phyloP scores from a whole-genome alignment of 2,113 vertebrate genomes.

The Protobothrops mucrosquamatus region DNA sequence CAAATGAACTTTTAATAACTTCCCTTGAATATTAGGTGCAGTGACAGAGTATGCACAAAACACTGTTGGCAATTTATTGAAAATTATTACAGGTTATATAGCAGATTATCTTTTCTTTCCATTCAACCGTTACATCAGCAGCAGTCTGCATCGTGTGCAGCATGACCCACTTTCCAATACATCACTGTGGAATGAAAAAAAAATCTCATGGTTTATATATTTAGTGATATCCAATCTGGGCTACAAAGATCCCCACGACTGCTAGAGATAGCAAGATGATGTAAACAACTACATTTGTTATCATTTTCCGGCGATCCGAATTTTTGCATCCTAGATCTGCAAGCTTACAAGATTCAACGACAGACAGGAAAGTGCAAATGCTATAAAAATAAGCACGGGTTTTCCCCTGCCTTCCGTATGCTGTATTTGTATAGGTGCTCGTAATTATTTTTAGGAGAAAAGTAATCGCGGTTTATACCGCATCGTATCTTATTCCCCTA shows the following conservation, averaged over 20 bases:
- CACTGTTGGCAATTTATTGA: not conserved
- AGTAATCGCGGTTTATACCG: not conserved
- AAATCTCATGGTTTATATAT: not conserved
- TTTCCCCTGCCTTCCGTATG: not conserved
- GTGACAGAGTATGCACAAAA: not conserved
- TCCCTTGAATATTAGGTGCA: not conserved
- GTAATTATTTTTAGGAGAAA: not conserved
- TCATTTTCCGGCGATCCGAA: not conserved
- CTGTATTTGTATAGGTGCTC: not conserved
- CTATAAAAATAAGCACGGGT: not conserved
- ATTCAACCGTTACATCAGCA: not conserved
- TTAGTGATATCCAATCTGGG: not conserved
- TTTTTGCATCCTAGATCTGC: not conserved
- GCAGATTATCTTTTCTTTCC: not conserved
- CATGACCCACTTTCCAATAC: not conserved
- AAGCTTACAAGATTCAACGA: not conserved
- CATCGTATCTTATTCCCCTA: not conserved
- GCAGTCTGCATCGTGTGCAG: not conserved
- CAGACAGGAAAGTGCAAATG: not conserved
- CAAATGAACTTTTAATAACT: not conserved
- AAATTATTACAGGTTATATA: not conserved
- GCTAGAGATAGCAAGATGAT: not conserved
- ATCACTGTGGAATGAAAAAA: not conserved
- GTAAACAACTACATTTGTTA: not conserved
- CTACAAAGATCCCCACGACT: not conserved